Percentiles rank a stretch among this genome's conserved stretches.
These are phyloP conservation scores for Halcyon malimbica DNA, from an alignment of 2,113 vertebrate genomes.

Conservation along the genomic window DNA sequence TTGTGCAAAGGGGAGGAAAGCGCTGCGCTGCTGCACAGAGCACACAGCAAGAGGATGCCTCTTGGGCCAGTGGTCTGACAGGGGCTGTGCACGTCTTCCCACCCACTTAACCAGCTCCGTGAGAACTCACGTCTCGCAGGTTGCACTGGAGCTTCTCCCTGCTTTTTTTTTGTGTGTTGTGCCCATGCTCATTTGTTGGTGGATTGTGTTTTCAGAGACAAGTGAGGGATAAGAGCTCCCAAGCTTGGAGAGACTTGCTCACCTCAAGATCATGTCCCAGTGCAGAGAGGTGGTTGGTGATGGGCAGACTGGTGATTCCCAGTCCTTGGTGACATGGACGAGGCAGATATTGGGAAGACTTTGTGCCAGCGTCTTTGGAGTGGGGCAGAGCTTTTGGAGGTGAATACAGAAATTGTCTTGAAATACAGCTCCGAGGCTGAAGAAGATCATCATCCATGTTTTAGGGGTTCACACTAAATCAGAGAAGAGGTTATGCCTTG, in stretches of 20 bases:
- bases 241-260: not conserved
- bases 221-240: not conserved
- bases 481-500: not conserved
- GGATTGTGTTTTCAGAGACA: not conserved
- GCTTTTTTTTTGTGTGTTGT: not conserved
- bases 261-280: not conserved
- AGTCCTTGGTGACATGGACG: not conserved
- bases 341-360: not conserved
- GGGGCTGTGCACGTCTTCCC: not conserved
- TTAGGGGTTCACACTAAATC: not conserved
- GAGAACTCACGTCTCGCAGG: not conserved
- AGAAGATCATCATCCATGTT: not conserved
- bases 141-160: not conserved
- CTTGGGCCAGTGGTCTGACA: not conserved
- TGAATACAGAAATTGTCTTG: not conserved
- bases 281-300: not conserved
- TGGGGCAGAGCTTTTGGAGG: not conserved
- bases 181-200: accelerated
- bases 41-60: not conserved
- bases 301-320: not conserved
- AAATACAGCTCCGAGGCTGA: not conserved
- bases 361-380: not conserved
- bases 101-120: not conserved
- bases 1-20: not conserved
- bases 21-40: not conserved